Percentiles rank a stretch among this genome's conserved stretches.
Conservation (phyloP, 2,888 invertebrate species). For the Lasius platythorax region DNA sequence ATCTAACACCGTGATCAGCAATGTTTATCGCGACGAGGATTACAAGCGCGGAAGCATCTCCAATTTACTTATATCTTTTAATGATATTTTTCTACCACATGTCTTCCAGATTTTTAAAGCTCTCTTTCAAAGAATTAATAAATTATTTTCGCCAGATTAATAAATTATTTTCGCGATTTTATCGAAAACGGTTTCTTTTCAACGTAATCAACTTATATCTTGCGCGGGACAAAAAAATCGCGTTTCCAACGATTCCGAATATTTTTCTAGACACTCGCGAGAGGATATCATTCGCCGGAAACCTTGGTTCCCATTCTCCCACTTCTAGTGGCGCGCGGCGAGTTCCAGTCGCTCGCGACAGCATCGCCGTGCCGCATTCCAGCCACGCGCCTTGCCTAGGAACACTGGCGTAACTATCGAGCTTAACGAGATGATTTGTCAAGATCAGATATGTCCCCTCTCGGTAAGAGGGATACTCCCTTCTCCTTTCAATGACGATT, state of each 20-base stretch:
- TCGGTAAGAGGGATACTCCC: constrained; percentile 60
- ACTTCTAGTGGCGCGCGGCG: constrained; percentile 75
- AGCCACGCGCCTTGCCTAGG: constrained; percentile 84
- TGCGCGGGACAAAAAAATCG: not conserved
- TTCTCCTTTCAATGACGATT: constrained; percentile 59
- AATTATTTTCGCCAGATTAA: not conserved
- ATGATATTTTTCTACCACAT: not conserved
- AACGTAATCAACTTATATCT: not conserved
- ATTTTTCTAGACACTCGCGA: constrained; percentile 50
- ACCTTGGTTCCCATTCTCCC: constrained; percentile 69
- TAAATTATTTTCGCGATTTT: not conserved
- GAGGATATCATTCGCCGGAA: constrained; percentile 47
- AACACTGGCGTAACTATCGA: constrained; percentile 80
- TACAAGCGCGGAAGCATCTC: constrained; percentile 13
- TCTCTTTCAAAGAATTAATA: not conserved
- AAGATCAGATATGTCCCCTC: constrained; percentile 21
- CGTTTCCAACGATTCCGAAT: constrained; percentile 3
- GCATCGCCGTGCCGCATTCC: constrained; percentile 82
- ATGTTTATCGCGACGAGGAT: constrained; percentile 4
- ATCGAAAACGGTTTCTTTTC: not conserved
- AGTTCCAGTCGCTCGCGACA: constrained; percentile 79
- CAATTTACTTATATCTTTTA: not conserved
- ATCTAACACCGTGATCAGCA: constrained; percentile 46
- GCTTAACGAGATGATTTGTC: constrained; percentile 71
- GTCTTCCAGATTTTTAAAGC: not conserved